Evolutionary conservation across 2,888 invertebrate genomes (phyloP), one percentile per base, ranked within the genome.

Genomic region (Trachelus tabidus): DNA sequence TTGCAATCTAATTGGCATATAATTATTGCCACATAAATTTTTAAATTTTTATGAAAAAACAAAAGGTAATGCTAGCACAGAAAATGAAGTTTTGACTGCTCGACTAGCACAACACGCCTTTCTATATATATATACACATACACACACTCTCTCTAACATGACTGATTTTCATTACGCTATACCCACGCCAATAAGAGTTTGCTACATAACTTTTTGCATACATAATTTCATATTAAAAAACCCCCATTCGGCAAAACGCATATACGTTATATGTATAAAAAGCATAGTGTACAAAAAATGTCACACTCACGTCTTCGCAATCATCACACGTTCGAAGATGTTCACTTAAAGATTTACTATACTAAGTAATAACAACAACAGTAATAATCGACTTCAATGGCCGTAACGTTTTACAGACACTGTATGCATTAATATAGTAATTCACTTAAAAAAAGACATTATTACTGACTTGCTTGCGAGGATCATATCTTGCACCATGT

Each of bases 371-470:
- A 31, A 83, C 85, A 87, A 87, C 83, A 85, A 83, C 79, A 85
- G 86, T 83, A 87, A 86, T 80, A 87, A 86, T 85, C 33, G 15
- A 84, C 80, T 81, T 31, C 31, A 83, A 85, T 84, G 84, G 85
- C 80, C 79, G 82, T 86, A 85, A 84, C 83, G 83, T 85, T 82
- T 84, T 79, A 79, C 71, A 37, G 73, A 81, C 37, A 83, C 80
- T 83, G 82, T 79, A 81, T 75, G 40, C 80, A 80, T 81, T 76
- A 80, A 78, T 83, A 79, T 83, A 79, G 75, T 79, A 68, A 34
- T 80, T 80, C 80, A 33, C 30, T 78, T 81, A 12, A 75, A 76
- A 78, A 23, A 75, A 75, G 78, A 80, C 75, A 81, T 85, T 80
- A 80, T 79, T 81, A 79, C 76, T 81, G 75, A 83, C 79, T 83